Base-by-base conservation (phyloP, 2,113 vertebrate species). In the Crotophaga sulcirostris region DNA sequence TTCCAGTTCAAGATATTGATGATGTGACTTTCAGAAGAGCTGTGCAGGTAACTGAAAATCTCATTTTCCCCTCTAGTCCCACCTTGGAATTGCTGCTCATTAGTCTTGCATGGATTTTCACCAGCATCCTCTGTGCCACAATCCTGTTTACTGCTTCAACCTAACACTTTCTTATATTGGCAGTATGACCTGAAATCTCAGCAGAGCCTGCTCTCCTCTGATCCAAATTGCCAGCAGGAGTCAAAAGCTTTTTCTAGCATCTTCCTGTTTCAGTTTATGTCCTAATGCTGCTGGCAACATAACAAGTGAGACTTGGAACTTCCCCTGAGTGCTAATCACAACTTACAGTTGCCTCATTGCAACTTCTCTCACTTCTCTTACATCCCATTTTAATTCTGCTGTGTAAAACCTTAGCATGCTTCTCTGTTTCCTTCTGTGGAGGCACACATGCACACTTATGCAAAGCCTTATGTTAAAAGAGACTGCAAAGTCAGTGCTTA, bases 281-380 rank as follows among this genome's bases (percentile, higher is more conserved):
- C 93, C 90, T 95, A 68, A 84, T 88, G 73, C 92, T 96, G 68
- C 88, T 95, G 96, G 96, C 96, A 96, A 13, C 83, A 75, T 87
- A 93, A 33, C 45, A 84, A 96, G 93, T 81, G 92, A 93, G 94
- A 96, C 86, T 96, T 95, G 93, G 94, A 97, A 78, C 94, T 87
- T 81, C 93, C 86, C 64, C 47, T 21, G 55, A 56, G 92, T 87
- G 94, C 80, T 86, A 92, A 95, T 96, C 93, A 93, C 92, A 84
- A 84, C 92, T 90, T 94, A 73, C 93, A 95, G 93, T 89, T 94
- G 90, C 93, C 96, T 97, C 92, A 81, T 81, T 96, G 95, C 90
- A 88, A 92, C 81, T 94, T 89, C 69, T 96, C 88, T 91, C 96
- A 87, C 94, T 95, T 69, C 38, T 73, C 52, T 16, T 86, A 29